Percentiles rank a stretch among this genome's conserved stretches.
Conservation (phyloP, 1,140 invertebrate genomes). For the Watersipora subatra region DNA sequence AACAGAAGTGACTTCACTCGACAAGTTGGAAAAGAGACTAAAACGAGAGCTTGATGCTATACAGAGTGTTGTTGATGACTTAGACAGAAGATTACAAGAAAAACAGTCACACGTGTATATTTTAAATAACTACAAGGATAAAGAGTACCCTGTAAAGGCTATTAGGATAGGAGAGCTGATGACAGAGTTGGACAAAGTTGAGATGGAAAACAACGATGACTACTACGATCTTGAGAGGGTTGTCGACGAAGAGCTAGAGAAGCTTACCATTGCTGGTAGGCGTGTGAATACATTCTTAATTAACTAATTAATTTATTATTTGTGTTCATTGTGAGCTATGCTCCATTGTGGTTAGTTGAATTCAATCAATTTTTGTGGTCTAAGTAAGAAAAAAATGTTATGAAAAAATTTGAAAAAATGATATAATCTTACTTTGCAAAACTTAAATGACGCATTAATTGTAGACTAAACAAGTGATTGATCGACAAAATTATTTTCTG, state of each 20-base stretch:
- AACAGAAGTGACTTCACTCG: background rate
- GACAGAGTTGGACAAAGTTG: slow-evolving; percentile 27
- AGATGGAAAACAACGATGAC: slow-evolving; percentile 30
- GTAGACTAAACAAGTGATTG: no score
- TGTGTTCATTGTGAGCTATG: no score
- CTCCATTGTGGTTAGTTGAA: no score
- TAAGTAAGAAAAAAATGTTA: no score
- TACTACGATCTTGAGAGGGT: slow-evolving; percentile 32
- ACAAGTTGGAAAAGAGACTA: background rate
- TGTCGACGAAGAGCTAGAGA: slow-evolving; percentile 26
- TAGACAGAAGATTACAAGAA: background rate
- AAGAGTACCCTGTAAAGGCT: slow-evolving; percentile 37
- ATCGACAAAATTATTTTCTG: no score
- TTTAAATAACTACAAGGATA: slow-evolving; percentile 20
- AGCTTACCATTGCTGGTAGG: slow-evolving; percentile 5
- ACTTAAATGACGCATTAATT: no score
- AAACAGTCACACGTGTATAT: background rate
- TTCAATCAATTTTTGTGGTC: no score
- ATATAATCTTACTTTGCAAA: no score
- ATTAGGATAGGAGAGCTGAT: slow-evolving; percentile 31
- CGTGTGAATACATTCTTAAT: no score
- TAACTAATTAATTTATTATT: no score
- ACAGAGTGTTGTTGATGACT: background rate
- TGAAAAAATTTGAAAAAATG: no score
- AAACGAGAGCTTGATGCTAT: background rate